Evolutionary conservation across 35 echinoderm and acorn worm genomes (phyloP).

Genomic region (Ophiothrix spiculata): DNA sequence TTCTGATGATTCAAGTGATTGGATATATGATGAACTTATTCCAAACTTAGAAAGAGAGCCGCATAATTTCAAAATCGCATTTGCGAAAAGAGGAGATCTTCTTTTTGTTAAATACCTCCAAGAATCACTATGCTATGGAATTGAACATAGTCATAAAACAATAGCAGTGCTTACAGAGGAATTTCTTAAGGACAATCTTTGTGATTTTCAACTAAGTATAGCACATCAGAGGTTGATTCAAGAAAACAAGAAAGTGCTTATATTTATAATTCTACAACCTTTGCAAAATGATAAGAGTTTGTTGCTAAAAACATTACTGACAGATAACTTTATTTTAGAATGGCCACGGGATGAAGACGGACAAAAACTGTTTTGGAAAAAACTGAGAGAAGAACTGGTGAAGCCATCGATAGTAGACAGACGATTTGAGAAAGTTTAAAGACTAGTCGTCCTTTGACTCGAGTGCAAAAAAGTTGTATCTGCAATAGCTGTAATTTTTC

Average conservation of each 20-base stretch:
- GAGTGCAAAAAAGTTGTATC: no score
- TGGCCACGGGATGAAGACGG: not conserved
- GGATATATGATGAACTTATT: not conserved
- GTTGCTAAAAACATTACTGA: not conserved
- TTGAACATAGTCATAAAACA: not conserved
- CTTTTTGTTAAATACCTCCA: not conserved
- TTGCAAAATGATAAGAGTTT: not conserved
- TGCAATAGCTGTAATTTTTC: no score
- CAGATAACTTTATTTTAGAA: not conserved
- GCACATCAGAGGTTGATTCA: not conserved
- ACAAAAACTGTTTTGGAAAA: not conserved
- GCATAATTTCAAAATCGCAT: not conserved
- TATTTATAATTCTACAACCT: not conserved
- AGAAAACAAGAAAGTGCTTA: not conserved
- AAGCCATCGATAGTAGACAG: not conserved
- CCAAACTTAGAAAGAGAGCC: not conserved
- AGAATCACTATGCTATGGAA: not conserved
- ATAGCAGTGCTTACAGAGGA: not conserved
- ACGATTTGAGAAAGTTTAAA: not conserved
- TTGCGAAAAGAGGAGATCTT: not conserved
- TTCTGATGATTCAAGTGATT: not conserved
- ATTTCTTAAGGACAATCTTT: not conserved
- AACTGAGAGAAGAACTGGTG: not conserved
- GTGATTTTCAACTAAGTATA: not conserved
- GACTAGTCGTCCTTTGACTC: no score